phyloP scores from a whole-genome alignment of 2,113 vertebrate genomes.

The Crotalus helleri region DNA sequence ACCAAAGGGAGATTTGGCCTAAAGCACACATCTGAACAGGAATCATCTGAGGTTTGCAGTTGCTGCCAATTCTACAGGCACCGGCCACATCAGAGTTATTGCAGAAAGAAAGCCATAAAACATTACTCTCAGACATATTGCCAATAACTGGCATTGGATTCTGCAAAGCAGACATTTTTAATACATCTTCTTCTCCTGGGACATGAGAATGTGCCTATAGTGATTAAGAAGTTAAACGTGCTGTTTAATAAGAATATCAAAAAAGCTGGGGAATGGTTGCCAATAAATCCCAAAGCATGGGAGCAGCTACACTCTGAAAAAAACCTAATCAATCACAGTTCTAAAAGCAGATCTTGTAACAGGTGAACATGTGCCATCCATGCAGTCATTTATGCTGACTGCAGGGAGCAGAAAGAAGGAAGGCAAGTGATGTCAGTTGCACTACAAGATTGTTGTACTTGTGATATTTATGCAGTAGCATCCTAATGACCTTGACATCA shows the following conservation, averaged over 20 bases:
- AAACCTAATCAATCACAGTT: neutral
- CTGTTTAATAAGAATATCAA: neutral
- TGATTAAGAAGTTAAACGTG: constrained; percentile 20
- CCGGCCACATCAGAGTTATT: constrained; percentile 3
- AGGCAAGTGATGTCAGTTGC: neutral
- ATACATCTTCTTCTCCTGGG: neutral
- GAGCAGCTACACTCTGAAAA: neutral
- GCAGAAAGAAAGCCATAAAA: neutral
- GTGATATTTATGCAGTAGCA: neutral
- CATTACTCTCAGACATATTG: neutral
- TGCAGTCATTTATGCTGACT: neutral
- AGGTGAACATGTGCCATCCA: neutral
- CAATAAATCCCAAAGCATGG: neutral
- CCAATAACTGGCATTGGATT: constrained; percentile 25
- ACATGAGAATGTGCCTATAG: neutral
- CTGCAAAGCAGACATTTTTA: neutral
- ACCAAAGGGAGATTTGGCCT: neutral
- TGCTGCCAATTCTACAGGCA: neutral
- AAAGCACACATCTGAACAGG: neutral
- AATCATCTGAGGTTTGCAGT: neutral
- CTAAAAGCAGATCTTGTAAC: neutral
- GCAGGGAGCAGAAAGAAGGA: neutral
- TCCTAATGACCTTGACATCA: neutral
- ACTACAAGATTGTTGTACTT: neutral
- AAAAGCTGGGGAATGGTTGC: neutral